Evolutionary conservation across 2,113 vertebrate species (phyloP).

Genomic region (Setophaga kirtlandii): DNA sequence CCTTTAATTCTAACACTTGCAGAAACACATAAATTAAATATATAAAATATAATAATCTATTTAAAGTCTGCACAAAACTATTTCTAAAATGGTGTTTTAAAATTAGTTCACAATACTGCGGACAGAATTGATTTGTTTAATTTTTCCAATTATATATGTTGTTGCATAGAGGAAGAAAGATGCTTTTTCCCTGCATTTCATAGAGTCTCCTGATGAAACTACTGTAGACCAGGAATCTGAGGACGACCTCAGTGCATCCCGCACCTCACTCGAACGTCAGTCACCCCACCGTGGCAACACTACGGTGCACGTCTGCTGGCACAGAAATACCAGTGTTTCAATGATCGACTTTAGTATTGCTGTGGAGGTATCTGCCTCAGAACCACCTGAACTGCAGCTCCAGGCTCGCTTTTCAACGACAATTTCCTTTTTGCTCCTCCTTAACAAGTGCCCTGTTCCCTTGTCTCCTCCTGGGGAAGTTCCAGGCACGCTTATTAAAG

Average conservation of each 20-base stretch:
- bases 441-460: not conserved
- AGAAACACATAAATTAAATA: not conserved
- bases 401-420: conserved; percentile 40
- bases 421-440: conserved; percentile 65
- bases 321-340: conserved; percentile 98
- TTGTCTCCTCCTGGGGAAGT: not conserved
- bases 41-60: not conserved
- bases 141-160: conserved; percentile 60
- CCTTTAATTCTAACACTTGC: not conserved
- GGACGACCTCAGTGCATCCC: conserved; percentile 88
- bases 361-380: conserved; percentile 89
- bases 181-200: conserved; percentile 40
- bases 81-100: not conserved
- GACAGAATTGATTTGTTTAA: conserved; percentile 44
- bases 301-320: conserved; percentile 99
- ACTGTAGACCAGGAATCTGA: conserved; percentile 92
- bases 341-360: conserved; percentile 98
- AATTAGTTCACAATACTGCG: not conserved
- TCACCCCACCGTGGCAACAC: conserved; percentile 95
- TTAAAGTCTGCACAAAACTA: not conserved
- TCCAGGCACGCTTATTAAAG: not conserved
- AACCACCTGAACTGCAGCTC: conserved; percentile 49
- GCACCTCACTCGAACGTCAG: conserved; percentile 88
- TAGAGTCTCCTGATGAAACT: conserved; percentile 91
- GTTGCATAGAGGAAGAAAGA: conserved; percentile 51